A percentile compares a stretch with the other conserved stretches of the same genome.
These are phyloP conservation scores for Forpus xanthops DNA, from an alignment of 2,797 vertebrate species.

Conservation along the genomic window DNA sequence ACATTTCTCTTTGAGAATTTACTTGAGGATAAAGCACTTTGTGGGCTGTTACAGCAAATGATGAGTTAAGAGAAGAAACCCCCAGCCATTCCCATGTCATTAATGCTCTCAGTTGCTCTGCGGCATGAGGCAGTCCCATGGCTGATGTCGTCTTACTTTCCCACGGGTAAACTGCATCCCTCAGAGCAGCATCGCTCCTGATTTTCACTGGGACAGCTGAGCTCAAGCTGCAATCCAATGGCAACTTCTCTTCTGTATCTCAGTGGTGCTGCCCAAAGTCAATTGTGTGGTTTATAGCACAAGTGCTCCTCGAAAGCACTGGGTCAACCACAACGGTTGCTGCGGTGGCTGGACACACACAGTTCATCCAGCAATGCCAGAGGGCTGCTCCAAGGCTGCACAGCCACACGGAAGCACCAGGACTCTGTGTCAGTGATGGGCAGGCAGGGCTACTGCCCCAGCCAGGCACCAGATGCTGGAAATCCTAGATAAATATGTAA, in stretches of 20 bases:
- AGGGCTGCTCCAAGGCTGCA: accelerated
- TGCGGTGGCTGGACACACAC: accelerated
- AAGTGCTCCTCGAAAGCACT: background rate
- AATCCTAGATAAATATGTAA: slow-evolving; percentile 25
- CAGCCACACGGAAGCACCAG: accelerated
- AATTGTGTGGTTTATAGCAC: background rate
- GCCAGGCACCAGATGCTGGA: slow-evolving; percentile 30
- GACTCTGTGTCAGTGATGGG: accelerated
- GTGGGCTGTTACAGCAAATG: background rate
- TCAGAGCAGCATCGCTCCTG: background rate
- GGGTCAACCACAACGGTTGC: accelerated
- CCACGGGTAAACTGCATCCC: accelerated
- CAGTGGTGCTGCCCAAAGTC: background rate
- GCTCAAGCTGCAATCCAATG: accelerated
- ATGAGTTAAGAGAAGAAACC: background rate
- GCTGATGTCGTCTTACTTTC: background rate
- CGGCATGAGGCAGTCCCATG: background rate
- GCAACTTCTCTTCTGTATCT: too few relatives aligned
- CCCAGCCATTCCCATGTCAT: accelerated
- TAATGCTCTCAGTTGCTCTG: accelerated
- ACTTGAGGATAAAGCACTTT: background rate
- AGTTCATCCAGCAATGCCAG: accelerated
- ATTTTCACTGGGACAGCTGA: background rate
- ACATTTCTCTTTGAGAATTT: background rate
- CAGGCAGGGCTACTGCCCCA: background rate